Evolutionary conservation across 2,113 vertebrate species (phyloP).

Genomic region (Labeo rohita): DNA sequence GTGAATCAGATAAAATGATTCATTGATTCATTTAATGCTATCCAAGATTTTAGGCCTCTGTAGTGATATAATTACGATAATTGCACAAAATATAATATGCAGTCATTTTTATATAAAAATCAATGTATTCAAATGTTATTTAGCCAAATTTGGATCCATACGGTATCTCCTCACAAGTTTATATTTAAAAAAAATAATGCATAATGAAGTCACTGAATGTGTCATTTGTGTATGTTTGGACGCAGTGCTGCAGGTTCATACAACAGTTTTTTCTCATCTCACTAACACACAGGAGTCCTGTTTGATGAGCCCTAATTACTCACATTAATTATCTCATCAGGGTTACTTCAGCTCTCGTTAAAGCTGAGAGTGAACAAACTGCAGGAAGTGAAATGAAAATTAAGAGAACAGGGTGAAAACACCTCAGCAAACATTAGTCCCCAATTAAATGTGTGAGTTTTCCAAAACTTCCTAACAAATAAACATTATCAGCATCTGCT

Average conservation of each 20-base stretch:
- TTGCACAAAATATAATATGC: no score
- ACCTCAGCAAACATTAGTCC: background rate
- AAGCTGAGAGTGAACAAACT: background rate
- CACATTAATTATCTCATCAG: background rate
- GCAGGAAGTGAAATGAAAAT: slow-evolving; percentile 6
- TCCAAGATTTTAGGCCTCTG: no score
- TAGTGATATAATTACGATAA: no score
- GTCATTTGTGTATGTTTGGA: background rate
- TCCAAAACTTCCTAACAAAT: background rate
- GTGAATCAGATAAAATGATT: no score
- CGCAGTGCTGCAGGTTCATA: background rate
- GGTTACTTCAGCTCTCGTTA: background rate
- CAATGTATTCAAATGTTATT: no score
- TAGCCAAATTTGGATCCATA: no score
- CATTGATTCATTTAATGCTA: no score
- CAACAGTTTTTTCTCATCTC: background rate
- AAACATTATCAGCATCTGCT: background rate
- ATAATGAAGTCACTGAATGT: background rate
- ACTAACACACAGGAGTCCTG: background rate
- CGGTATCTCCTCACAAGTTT: no score
- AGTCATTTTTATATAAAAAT: no score
- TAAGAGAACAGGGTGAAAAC: background rate
- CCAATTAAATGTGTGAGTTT: slow-evolving; percentile 23
- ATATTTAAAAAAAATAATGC: no score
- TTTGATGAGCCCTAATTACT: slow-evolving; percentile 16